Base-by-base conservation (phyloP, 2,888 invertebrate species). In the Parnassius glacialis region DNA sequence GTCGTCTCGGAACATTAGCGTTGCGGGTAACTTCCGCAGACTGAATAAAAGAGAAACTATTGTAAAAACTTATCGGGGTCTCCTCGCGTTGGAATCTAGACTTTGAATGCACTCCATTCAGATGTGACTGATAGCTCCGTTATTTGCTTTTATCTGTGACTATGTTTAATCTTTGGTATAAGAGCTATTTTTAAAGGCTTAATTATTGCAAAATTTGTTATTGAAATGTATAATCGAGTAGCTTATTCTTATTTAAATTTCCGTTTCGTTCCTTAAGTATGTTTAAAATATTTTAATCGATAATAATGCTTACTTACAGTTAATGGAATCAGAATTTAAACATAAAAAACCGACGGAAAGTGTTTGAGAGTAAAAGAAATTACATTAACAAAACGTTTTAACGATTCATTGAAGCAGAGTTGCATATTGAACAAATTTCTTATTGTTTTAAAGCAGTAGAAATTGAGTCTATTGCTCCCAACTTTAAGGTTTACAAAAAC, bases 61-160 rank as follows among this genome's bases (percentile, higher is more conserved):
- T 65, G 76, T 74, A 85, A 85, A 85, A 85, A 84, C 70, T 79
- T 63, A 84, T 81, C 73, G 81, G 77, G 81, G 83, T 76, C 78
- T 74, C 66, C 76, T 78, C 74, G 77, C 74, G 76, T 75, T 76
- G 81, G 80, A 80, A 81, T 81, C 80, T 78, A 81, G 80, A 80
- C 74, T 72, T 70, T 56, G 64, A 60, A 65, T 66, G 69, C 72
- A 74, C 65, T 68, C 74, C 77, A 76, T 79, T 82, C 76, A 75
- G 77, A 76, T 79, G 78, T 74, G 73, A 78, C 78, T 70, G 70
- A 73, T 73, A 68, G 73, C 70, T 69, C 67, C 65, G 64, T 68
- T 65, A 64, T 61, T 65, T 60, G 64, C 62, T 64, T 59, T 63
- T 57, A 61, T 59, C 47, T 61, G 16, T 45, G 41, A 25, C 9